A percentile compares a stretch with the other conserved stretches of the same genome.
phyloP scores from a whole-genome alignment of 2,113 vertebrate species.

The Dendrocopos noguchii region DNA sequence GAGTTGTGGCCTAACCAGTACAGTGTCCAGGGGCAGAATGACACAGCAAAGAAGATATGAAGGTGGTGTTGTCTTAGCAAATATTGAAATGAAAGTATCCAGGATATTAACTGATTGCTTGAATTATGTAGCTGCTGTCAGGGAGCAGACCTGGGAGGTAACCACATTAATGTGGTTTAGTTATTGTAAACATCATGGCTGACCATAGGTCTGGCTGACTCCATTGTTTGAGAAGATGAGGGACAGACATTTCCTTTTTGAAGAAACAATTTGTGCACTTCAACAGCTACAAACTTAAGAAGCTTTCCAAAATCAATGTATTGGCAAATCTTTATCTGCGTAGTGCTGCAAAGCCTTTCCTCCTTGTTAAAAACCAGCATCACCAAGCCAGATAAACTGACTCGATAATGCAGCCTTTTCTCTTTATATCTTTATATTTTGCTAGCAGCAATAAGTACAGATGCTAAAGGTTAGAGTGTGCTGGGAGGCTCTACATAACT shows the following conservation, averaged over 20 bases:
- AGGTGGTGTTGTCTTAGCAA: background rate
- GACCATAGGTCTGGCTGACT: background rate
- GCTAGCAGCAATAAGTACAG: slow-evolving; percentile 41
- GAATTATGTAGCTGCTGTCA: background rate
- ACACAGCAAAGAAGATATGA: background rate
- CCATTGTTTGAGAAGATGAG: background rate
- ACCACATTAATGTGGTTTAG: background rate
- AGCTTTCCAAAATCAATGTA: slow-evolving; percentile 1
- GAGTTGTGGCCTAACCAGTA: too few relatives aligned
- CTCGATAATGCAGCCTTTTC: slow-evolving; percentile 19
- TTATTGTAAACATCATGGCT: background rate
- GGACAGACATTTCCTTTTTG: background rate
- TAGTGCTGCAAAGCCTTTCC: slow-evolving; percentile 16
- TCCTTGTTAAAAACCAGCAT: slow-evolving; percentile 32
- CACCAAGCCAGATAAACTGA: background rate
- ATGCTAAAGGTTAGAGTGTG: slow-evolving; percentile 32
- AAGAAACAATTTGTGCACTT: background rate
- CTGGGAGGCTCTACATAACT: slow-evolving; percentile 32
- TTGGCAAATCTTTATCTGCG: slow-evolving; percentile 10
- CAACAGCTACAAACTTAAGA: background rate
- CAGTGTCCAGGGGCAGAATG: too few relatives aligned
- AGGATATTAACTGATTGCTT: background rate
- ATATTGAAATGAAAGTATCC: background rate
- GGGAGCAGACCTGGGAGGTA: background rate
- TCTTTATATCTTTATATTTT: slow-evolving; percentile 39